Evolutionary conservation across 2,113 vertebrate species (phyloP).

Genomic region (Ancistrus triradiatus): DNA sequence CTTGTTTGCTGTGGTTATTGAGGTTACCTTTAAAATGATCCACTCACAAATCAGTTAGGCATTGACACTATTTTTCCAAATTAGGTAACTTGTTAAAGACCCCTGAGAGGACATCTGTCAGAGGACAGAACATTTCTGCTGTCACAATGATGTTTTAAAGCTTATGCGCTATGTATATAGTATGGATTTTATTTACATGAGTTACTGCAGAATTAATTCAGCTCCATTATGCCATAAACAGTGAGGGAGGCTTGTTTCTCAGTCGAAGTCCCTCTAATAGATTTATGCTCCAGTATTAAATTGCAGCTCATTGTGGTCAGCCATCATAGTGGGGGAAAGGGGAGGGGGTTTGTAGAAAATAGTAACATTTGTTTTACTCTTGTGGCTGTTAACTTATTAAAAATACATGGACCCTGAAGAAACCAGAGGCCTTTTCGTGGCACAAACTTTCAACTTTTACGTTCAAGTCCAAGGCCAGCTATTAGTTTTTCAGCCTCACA

Average conservation of each 20-base stretch:
- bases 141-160: too few relatives aligned
- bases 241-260: background rate
- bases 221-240: background rate
- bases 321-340: slow-evolving; percentile 1
- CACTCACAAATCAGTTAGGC: too few relatives aligned
- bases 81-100: too few relatives aligned
- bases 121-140: too few relatives aligned
- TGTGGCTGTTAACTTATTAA: slow-evolving; percentile 21
- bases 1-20: too few relatives aligned
- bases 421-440: slow-evolving; percentile 38
- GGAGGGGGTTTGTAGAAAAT: slow-evolving; percentile 3
- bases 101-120: too few relatives aligned
- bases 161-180: background rate
- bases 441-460: slow-evolving; percentile 39
- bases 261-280: background rate
- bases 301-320: slow-evolving; percentile 8
- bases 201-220: background rate
- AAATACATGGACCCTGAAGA: slow-evolving; percentile 33
- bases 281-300: slow-evolving; percentile 4
- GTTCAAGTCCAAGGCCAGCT: slow-evolving; percentile 23
- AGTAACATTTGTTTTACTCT: slow-evolving; percentile 33
- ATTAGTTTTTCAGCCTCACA: slow-evolving; percentile 33
- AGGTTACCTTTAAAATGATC: too few relatives aligned
- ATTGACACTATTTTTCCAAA: too few relatives aligned
- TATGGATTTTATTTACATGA: background rate